A percentile compares a stretch with the other conserved stretches of the same genome.
Conservation (phyloP, 2,113 vertebrate genomes). For the Acanthochromis polyacanthus region DNA sequence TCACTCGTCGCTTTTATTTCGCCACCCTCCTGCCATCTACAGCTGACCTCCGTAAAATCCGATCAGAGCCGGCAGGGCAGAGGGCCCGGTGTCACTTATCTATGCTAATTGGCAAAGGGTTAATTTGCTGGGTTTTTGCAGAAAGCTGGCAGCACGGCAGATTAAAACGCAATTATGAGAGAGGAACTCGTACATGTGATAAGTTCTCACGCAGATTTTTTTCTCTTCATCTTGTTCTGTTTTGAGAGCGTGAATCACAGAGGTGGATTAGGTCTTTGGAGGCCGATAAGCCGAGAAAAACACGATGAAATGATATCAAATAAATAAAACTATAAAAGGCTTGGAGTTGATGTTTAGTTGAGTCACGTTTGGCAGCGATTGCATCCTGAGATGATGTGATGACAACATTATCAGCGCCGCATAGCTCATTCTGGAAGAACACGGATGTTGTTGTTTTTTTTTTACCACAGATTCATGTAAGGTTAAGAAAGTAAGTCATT, state of each 20-base stretch:
- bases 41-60: conserved; percentile 62
- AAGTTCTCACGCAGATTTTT: not conserved
- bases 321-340: not conserved
- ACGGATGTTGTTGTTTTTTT: too few relatives aligned
- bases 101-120: conserved; percentile 48
- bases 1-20: conserved; percentile 53
- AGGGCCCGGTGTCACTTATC: conserved; percentile 51
- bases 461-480: too few relatives aligned
- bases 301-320: not conserved
- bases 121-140: conserved; percentile 36
- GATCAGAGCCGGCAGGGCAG: conserved; percentile 30
- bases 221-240: not conserved
- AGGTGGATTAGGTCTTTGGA: too few relatives aligned
- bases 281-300: too few relatives aligned
- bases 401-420: not conserved
- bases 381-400: not conserved
- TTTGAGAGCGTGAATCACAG: not conserved
- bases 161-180: conserved; percentile 40
- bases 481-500: too few relatives aligned
- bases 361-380: not conserved
- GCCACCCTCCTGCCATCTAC: conserved; percentile 47
- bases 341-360: not conserved
- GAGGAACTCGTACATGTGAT: not conserved
- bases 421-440: not conserved
- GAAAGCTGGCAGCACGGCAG: conserved; percentile 13